Base-by-base conservation (phyloP, 37 sponge, comb jelly and placozoan species). In the Crambe crambe region DNA sequence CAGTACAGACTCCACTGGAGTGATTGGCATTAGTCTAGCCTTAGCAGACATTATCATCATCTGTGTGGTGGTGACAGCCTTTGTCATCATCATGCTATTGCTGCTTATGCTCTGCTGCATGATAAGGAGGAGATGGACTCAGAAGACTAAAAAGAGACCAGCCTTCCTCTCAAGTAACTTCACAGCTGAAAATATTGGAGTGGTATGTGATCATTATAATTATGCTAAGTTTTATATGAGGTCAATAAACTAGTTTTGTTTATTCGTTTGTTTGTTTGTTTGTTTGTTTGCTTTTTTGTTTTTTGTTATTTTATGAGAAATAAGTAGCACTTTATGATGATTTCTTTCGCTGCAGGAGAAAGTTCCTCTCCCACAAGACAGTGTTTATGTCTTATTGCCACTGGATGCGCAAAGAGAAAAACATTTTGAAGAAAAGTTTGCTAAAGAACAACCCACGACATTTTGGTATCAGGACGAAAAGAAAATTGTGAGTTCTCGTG, bases 391-490 rank as follows among this genome's bases (percentile, higher is more conserved):
- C 3, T 62, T 90, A 23, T 73, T 85, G 22, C 80, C 89, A 20
- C 58, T 78, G 35, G 74, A 34, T 61, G 73, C 43, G 37, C 83
- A 82, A 73, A 80, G 59, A 47, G 87, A 80, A 42, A 75, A 76
- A 43, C 83, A 75, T 31, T 90, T 86, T 82, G 87, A 74, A 66
- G 82, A 71, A 32, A 90, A 90, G 71, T 86, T 90, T 56, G 43
- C 54, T 22, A 59, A 27, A 25, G 83, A 80, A 34, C 77, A 90
- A 37, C 62, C 76, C 2, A 38, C 27, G 0, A 58, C 43, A 0
- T 90, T 90, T 68, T 90, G 91, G 91, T 82, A 76, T 56, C 73
- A 78, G 43, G 91, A 90, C 27, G 91, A 90, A 59, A 75, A 44
- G 42, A 54, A 42, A 58, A 81, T 90, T 31, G 91, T 90, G 42